Conservation (phyloP, 1,140 invertebrate genomes). For the Trachymyrmex septentrionalis region DNA sequence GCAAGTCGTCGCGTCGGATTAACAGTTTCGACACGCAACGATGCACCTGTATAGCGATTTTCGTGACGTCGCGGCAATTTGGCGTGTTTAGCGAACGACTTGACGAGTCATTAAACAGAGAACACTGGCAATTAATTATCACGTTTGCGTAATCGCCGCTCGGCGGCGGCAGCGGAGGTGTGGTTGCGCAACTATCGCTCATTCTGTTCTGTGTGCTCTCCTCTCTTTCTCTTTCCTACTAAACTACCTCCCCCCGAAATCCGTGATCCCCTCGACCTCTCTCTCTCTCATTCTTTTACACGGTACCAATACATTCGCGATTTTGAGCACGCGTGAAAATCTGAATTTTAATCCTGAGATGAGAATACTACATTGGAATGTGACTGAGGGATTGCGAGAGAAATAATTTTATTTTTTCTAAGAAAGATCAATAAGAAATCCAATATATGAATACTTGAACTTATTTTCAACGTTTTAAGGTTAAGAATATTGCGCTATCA, state of each 20-base stretch:
- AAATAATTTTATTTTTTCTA: not conserved
- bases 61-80: slow-evolving; percentile 80
- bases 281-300: slow-evolving; percentile 11
- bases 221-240: not conserved
- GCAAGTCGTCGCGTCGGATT: slow-evolving; percentile 72
- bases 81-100: slow-evolving; percentile 81
- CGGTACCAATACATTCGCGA: slow-evolving; percentile 17
- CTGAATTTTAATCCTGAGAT: slow-evolving; percentile 51
- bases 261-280: slow-evolving; percentile 35
- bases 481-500: not conserved
- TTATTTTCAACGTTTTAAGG: not conserved
- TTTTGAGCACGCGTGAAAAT: slow-evolving; percentile 51
- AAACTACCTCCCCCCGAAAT: slow-evolving; percentile 7
- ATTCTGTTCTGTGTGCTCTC: slow-evolving; percentile 69
- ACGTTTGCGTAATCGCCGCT: slow-evolving; percentile 82
- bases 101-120: slow-evolving; percentile 82
- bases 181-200: slow-evolving; percentile 80
- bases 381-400: not conserved
- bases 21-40: slow-evolving; percentile 79
- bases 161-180: slow-evolving; percentile 72
- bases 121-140: slow-evolving; percentile 84
- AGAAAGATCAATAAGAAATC: not conserved
- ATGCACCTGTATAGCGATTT: slow-evolving; percentile 80
- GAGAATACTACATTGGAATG: slow-evolving; percentile 5
- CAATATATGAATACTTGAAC: not conserved